Conservation (phyloP, 2,797 vertebrate species). For the Lindbergichthys nudifrons region DNA sequence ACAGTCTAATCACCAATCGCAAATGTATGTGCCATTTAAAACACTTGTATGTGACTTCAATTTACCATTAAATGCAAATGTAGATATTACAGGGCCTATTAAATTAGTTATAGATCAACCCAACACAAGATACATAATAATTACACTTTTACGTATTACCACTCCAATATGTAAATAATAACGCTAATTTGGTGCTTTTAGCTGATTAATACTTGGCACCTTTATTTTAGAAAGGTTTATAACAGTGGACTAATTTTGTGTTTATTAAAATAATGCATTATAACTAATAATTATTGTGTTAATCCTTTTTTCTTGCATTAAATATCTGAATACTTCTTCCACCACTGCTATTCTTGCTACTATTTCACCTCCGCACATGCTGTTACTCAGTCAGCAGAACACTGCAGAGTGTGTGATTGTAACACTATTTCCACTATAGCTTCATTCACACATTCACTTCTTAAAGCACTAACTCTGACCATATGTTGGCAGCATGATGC, state of each 20-base stretch:
- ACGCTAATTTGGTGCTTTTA: not conserved
- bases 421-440: constrained; percentile 9
- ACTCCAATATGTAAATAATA: too few relatives aligned
- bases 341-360: not conserved
- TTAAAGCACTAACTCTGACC: constrained; percentile 12
- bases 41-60: not conserved
- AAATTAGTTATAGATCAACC: not conserved
- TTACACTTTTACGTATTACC: not conserved
- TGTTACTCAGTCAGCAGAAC: not conserved
- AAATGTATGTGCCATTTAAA: not conserved
- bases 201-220: not conserved
- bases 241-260: too few relatives aligned
- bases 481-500: not conserved
- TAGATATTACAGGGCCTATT: too few relatives aligned
- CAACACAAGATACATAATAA: not conserved
- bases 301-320: not conserved
- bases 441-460: constrained; percentile 1
- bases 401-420: constrained; percentile 11
- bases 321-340: not conserved
- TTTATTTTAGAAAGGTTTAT: too few relatives aligned
- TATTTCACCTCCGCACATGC: constrained; percentile 13
- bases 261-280: too few relatives aligned
- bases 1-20: not conserved
- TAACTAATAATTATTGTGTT: not conserved
- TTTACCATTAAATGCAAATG: not conserved